Conservation (phyloP, 2,797 vertebrate genomes). For the Echiichthys vipera region DNA sequence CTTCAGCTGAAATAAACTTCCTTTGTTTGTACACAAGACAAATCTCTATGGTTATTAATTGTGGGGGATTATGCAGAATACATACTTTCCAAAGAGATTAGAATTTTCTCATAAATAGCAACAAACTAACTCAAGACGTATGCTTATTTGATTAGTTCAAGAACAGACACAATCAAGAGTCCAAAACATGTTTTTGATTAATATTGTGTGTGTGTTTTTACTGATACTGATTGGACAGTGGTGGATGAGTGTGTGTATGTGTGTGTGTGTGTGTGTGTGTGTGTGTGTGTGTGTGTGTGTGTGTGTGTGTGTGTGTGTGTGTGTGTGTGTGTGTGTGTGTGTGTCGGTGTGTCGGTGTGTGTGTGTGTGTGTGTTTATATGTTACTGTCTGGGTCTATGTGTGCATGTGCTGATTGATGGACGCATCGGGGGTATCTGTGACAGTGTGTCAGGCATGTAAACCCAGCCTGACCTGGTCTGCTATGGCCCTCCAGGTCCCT, state of each 20-base stretch:
- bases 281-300: slow-evolving; percentile 47
- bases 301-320: slow-evolving; percentile 56
- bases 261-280: slow-evolving; percentile 23
- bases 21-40: slow-evolving; percentile 36
- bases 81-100: slow-evolving; percentile 21
- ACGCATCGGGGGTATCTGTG: slow-evolving; percentile 88
- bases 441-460: slow-evolving; percentile 84
- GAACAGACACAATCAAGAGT: slow-evolving; percentile 11
- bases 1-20: background rate
- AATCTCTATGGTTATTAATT: slow-evolving; percentile 30
- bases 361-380: slow-evolving; percentile 43
- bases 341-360: slow-evolving; percentile 18
- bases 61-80: slow-evolving; percentile 11
- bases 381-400: slow-evolving; percentile 44
- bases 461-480: slow-evolving; percentile 80
- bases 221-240: slow-evolving; percentile 20
- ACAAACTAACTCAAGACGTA: slow-evolving; percentile 6
- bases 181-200: slow-evolving; percentile 41
- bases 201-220: slow-evolving; percentile 39
- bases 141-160: slow-evolving; percentile 15
- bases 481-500: slow-evolving; percentile 74
- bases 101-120: slow-evolving; percentile 16
- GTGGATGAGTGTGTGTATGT: slow-evolving; percentile 26
- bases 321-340: slow-evolving; percentile 33
- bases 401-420: slow-evolving; percentile 76